phyloP scores from a whole-genome alignment of 2,113 vertebrate species.

The Pteronura brasiliensis region DNA sequence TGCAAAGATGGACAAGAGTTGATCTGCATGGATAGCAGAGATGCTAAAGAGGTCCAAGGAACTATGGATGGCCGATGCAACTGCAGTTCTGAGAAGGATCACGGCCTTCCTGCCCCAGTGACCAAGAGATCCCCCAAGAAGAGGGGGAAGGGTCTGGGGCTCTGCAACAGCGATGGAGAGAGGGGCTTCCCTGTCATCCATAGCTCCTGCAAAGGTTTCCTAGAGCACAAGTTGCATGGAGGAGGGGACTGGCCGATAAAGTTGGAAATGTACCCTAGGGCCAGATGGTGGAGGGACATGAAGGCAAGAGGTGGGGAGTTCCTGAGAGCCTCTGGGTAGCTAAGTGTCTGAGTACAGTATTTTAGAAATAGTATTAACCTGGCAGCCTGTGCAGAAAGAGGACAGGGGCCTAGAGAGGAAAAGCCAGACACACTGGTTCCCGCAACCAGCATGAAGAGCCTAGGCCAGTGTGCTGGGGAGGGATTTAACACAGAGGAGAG shows the following conservation, averaged over 20 bases:
- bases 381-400: neutral
- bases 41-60: neutral
- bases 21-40: neutral
- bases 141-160: no score
- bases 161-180: neutral
- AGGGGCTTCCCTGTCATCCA: neutral
- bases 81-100: neutral
- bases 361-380: neutral
- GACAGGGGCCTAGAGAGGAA: neutral
- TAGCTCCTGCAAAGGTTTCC: neutral
- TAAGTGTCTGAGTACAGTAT: neutral
- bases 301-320: neutral
- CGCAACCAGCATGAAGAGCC: fast-evolving
- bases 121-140: no score
- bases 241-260: neutral
- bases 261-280: neutral
- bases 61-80: no score
- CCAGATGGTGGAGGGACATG: neutral
- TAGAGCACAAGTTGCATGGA: neutral
- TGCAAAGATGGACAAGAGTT: neutral
- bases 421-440: neutral
- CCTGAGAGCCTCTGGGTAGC: neutral
- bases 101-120: neutral
- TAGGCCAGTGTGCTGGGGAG: no score
- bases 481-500: neutral